Evolutionary conservation across 2,113 vertebrate species (phyloP), one percentile per base, ranked within the genome.

Genomic region (Xerus inauris): DNA sequence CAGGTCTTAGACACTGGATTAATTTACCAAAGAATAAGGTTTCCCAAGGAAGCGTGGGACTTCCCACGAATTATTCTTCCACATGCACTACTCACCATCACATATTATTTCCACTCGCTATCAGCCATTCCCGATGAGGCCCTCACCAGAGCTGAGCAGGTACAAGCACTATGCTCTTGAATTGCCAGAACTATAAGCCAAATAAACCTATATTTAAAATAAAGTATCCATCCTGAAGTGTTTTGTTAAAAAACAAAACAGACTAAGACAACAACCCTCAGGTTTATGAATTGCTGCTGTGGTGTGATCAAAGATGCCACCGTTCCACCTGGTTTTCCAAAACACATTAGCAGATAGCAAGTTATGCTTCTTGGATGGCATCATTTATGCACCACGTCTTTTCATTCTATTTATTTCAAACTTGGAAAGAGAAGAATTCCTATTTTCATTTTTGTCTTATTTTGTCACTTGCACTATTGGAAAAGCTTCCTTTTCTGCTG

Each of bases 21-120:
- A 65, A 1, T 40, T 28, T 42, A 22, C 30, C 11, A 10, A 17
- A 54, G 13, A 54, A 64, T 5, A 13, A 6, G 4, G 42, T 62
- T 20, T 8, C 40, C 0, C 73, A 40, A 88, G 19, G 13, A 0
- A 9, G 0, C 13, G 28, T 16, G 57, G 3, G 0, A 13, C 19
- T 7, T 72, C 5, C 32, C 16, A 1, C 24, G 42, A 81, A 26
- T 71, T 1, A n/a, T 28, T 20, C 11, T 54, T 49, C 11, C 40
- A 19, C 17, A 49, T 28, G 30, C n/a, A 22, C 13, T 59, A 8
- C 13, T 81, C 22, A 40, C 1, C 35, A 64, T 3, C 5, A 42
- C 4, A 64, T 12, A 2, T 54, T 64, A 1, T n/a, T n/a, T n/a
- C 1, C 13, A 51, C 9, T 65, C 5, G 1, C 24, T 32, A 30